Base-by-base conservation (phyloP, 2,113 vertebrate species). In the Argyrosomus japonicus region DNA sequence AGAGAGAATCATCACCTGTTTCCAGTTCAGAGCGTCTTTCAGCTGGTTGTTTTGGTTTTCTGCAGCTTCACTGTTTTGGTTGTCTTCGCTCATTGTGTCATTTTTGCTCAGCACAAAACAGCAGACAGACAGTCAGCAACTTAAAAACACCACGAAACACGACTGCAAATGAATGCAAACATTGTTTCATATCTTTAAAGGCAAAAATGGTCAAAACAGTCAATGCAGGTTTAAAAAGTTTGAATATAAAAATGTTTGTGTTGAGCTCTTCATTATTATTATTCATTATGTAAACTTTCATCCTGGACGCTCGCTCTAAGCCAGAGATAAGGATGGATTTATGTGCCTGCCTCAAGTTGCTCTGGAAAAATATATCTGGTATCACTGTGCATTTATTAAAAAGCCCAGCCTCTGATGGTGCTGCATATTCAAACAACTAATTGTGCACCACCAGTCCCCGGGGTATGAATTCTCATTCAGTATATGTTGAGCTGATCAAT, bases 401-500 rank as follows among this genome's bases (percentile, higher is more conserved):
- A 78, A 43, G 32, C 32, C 6, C 21, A 56, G 4, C 36, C 53
- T 53, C 67, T 53, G 29, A 80, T 57, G 3, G 5, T 12, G 43
- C 32, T 74, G 62, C 63, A 77, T 73, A 72, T 83, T 85, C 54
- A 71, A 57, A 73, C 25, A 25, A 10, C 56, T 70, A 79, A 86
- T 50, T 70, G 45, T 67, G 12, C 19, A 15, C 19, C 71, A 68
- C 9, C 65, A 23, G 25, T 82, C 69, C 57, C 68, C 3, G 1
- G 62, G 78, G 45, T 53, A n/a, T 48, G 11, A 68, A 51, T 78
- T 68, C 50, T 70, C 76, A 80, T 88, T 85, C 78, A 77, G 21
- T 43, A 45, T 77, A 85, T 77, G 51, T 25, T 50, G 80, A 83
- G 75, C 84, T 84, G 84, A 90, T 91, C 88, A 90, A 82, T 92